Evolutionary conservation across 2,797 vertebrate species (phyloP).

Genomic region (Gambelia wislizenii): DNA sequence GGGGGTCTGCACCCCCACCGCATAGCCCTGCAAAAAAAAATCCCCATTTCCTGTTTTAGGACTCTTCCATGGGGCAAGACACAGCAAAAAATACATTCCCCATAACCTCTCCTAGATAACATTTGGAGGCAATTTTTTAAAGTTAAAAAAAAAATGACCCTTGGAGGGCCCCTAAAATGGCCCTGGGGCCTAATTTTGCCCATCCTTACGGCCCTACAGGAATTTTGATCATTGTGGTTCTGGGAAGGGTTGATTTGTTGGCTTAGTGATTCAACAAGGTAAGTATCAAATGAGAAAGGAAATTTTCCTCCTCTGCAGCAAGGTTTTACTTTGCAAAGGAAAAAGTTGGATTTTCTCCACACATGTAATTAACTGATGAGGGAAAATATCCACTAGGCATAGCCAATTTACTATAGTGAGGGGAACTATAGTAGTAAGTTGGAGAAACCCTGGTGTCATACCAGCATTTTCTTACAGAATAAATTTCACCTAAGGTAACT

Average conservation of each 20-base stretch:
- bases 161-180: too few species aligned
- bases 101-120: too few species aligned
- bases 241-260: background rate
- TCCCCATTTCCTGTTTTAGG: too few species aligned
- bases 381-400: conserved; percentile 36
- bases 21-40: too few species aligned
- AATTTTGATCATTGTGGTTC: background rate
- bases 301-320: background rate
- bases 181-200: too few species aligned
- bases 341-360: background rate
- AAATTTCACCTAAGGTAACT: background rate
- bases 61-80: too few species aligned
- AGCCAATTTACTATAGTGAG: rapidly evolving
- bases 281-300: background rate
- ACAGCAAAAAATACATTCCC: too few species aligned
- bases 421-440: background rate
- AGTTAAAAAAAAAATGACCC: too few species aligned
- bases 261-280: too few species aligned
- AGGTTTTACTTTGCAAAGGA: background rate
- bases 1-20: too few species aligned
- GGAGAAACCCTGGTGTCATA: background rate
- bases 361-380: background rate
- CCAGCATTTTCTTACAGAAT: background rate
- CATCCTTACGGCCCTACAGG: background rate
- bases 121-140: too few species aligned